Conservation (phyloP, 2,888 invertebrate genomes). For the Ramazzottius varieornatus region DNA sequence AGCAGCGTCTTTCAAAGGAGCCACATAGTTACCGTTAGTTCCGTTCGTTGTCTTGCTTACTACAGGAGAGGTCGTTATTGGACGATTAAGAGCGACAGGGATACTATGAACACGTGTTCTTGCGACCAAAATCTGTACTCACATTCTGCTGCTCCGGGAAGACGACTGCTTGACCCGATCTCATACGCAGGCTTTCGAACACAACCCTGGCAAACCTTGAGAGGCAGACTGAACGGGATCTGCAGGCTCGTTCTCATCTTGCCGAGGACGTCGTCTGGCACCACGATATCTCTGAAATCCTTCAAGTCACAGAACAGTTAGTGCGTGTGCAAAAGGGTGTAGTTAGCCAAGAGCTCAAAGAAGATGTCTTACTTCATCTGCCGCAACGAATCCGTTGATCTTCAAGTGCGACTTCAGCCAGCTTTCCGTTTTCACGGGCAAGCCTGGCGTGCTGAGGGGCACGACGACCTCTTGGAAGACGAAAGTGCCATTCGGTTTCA, state of each 20-base stretch:
- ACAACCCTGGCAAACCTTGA: slow-evolving; percentile 11
- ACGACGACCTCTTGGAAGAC: slow-evolving; percentile 12
- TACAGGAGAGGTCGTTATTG: no score
- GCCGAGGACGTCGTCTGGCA: neutral
- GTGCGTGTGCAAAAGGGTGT: neutral
- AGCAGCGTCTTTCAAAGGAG: slow-evolving; percentile 12
- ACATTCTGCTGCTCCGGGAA: no score
- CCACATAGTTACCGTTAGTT: neutral
- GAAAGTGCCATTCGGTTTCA: slow-evolving; percentile 15
- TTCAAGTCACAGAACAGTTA: no score
- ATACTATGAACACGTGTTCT: no score
- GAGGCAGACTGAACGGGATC: neutral
- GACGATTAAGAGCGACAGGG: no score
- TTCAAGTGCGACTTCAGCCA: neutral
- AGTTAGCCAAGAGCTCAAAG: neutral
- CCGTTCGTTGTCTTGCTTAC: neutral
- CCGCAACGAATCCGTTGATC: neutral
- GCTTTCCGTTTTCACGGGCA: neutral
- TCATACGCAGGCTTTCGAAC: slow-evolving; percentile 19
- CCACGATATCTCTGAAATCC: neutral
- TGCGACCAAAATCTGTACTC: no score
- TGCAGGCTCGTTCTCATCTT: neutral
- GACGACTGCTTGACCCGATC: slow-evolving; percentile 17
- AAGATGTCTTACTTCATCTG: neutral
- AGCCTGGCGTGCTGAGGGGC: neutral